Evolutionary conservation across 2,113 vertebrate species (phyloP), one percentile per base, ranked within the genome.

Genomic region (Antechinus flavipes): DNA sequence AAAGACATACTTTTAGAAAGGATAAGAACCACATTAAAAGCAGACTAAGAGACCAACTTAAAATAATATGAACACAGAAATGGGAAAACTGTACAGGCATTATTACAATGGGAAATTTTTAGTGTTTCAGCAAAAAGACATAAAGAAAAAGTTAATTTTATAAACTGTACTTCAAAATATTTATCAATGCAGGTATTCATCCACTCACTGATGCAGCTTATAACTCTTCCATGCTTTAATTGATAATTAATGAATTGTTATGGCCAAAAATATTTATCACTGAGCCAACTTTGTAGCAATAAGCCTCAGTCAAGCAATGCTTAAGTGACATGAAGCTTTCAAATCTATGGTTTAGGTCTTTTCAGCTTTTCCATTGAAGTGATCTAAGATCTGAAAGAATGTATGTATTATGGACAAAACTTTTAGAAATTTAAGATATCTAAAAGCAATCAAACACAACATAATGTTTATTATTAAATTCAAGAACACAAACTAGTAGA

Each of bases 81-180:
- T 84, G 16, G 16, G 49, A 90, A 55, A 94, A 26, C 58, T 53
- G 52, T 52, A 24, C 4, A 92, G 19, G 25, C 54, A 35, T 54
- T 93, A 35, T 54, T 93, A 89, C 94, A 84, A 90, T 54, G 53
- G 49, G 46, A 92, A 97, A 93, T 93, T 55, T 50, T 35, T 22
- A 14, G 24, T 96, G 52, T 25, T 97, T 92, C 54, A 30, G 22
- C 56, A 94, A 53, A 58, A 93, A 26, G 93, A 46, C 95, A 95
- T 93, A 95, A 91, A 49, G 22, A 92, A 84, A 76, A 84, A 84
- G 22, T 23, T 42, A 42, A 42, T 84, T 84, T 84, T 84, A 35
- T 68, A 3, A 84, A 19, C 10, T n/a, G 3, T 84, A 84, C 68
- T 22, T 84, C 68, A 84, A 84, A 84, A 84, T 23, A 84, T 84